These are phyloP conservation scores for Eustalomyia histrio DNA, from an alignment of 2,888 invertebrate genomes.

Conservation along the genomic window DNA sequence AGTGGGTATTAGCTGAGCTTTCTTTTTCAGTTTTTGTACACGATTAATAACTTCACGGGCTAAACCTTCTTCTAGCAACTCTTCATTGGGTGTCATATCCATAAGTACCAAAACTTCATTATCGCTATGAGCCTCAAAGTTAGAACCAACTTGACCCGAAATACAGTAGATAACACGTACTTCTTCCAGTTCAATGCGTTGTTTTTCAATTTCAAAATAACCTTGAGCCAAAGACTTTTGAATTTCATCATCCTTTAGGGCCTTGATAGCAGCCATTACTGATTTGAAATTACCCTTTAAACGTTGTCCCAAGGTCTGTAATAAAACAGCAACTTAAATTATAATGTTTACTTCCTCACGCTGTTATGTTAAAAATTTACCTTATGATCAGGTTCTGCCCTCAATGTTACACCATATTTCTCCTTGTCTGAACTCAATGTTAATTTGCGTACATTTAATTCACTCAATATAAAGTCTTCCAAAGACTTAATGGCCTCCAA, in stretches of 20 bases:
- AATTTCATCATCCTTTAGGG: slow-evolving; percentile 88
- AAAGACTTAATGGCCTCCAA: slow-evolving; percentile 89
- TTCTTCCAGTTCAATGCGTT: slow-evolving; percentile 88
- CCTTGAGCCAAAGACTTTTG: slow-evolving; percentile 87
- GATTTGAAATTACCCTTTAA: slow-evolving; percentile 94
- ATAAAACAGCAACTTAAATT: slow-evolving; percentile 8
- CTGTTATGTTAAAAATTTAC: slow-evolving; percentile 56
- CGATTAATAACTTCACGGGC: slow-evolving; percentile 97
- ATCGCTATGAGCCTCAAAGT: slow-evolving; percentile 95
- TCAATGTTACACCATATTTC: slow-evolving; percentile 93
- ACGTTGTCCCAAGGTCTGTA: slow-evolving; percentile 85
- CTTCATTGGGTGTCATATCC: slow-evolving; percentile 93
- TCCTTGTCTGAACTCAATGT: slow-evolving; percentile 93
- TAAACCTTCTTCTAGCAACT: slow-evolving; percentile 95
- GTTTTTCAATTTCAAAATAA: slow-evolving; percentile 86
- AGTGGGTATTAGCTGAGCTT: slow-evolving; percentile 93
- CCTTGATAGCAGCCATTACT: slow-evolving; percentile 90
- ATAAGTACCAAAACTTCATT: slow-evolving; percentile 93
- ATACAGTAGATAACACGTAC: slow-evolving; percentile 85
- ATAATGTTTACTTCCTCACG: not conserved
- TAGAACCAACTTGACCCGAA: slow-evolving; percentile 80
- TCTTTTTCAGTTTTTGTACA: slow-evolving; percentile 97
- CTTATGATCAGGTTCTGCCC: slow-evolving; percentile 97
- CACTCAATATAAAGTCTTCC: slow-evolving; percentile 92
- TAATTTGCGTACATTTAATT: slow-evolving; percentile 93